phyloP scores from a whole-genome alignment of 2,888 invertebrate genomes.

The Polydrusus tereticollis region DNA sequence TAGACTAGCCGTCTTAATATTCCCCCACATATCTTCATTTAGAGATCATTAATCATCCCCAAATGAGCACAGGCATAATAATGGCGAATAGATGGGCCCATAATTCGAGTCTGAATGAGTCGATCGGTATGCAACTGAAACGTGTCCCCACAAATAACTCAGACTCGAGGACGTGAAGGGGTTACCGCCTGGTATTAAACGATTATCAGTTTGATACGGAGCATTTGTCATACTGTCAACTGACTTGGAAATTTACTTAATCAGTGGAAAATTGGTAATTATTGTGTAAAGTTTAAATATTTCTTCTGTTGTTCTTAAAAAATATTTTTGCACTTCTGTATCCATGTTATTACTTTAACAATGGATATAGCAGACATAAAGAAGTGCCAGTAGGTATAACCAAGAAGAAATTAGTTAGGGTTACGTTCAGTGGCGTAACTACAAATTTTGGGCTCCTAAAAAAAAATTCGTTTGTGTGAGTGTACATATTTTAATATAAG shows the following conservation, averaged over 20 bases:
- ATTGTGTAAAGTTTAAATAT: neutral
- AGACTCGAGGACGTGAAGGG: conserved; percentile 65
- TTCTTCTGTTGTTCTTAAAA: too few species aligned
- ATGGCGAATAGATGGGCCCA: conserved; percentile 43
- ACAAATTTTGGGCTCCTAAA: too few species aligned
- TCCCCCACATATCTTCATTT: conserved; percentile 38
- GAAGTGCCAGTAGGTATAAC: too few species aligned
- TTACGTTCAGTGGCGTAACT: too few species aligned
- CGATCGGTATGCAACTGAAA: conserved; percentile 40
- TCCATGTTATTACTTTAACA: too few species aligned
- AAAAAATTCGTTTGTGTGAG: too few species aligned
- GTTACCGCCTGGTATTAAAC: conserved; percentile 67
- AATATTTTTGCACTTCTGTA: too few species aligned
- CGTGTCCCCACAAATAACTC: conserved; percentile 32
- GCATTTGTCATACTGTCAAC: conserved; percentile 67
- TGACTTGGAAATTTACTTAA: conserved; percentile 24
- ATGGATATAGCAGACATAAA: too few species aligned
- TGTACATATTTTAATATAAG: too few species aligned
- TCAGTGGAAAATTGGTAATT: neutral
- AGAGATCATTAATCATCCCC: conserved; percentile 48
- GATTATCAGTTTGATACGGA: conserved; percentile 67
- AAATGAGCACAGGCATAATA: conserved; percentile 48
- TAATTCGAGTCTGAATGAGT: conserved; percentile 43
- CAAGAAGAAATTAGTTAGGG: too few species aligned
- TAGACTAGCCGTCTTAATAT: neutral